Conservation (phyloP, 2,113 vertebrate species). For the Dryoscopus gambensis region DNA sequence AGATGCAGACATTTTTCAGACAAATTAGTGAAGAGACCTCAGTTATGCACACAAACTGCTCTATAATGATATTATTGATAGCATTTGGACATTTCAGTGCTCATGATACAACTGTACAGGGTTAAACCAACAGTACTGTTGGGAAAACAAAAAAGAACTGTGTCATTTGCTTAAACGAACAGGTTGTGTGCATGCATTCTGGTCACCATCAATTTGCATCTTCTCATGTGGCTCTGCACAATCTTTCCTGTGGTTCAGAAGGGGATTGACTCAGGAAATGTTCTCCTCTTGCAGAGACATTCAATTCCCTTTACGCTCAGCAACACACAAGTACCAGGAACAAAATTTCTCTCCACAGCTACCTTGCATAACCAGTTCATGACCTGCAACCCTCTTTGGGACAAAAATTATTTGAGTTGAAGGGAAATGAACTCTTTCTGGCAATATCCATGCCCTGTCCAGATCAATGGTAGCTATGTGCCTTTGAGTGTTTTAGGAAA, state of each 20-base stretch:
- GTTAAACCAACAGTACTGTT: constrained; percentile 20
- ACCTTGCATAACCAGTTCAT: background rate
- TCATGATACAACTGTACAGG: background rate
- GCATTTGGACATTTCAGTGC: background rate
- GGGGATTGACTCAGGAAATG: background rate
- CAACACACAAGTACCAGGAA: background rate
- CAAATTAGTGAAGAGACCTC: background rate
- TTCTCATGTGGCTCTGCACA: background rate
- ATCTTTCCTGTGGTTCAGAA: background rate
- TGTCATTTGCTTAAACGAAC: background rate
- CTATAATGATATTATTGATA: background rate
- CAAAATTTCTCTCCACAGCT: background rate
- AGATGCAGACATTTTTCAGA: constrained; percentile 3
- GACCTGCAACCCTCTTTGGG: background rate
- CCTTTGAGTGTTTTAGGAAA: background rate
- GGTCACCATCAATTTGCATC: background rate
- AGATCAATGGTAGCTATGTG: background rate
- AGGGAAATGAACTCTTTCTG: background rate
- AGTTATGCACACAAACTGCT: background rate
- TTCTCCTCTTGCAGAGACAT: background rate
- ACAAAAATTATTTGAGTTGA: background rate
- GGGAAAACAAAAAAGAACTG: background rate
- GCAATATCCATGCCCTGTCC: background rate
- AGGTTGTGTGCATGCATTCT: background rate
- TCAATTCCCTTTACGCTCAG: background rate